These are phyloP conservation scores for Plectrocnemia conspersa DNA, from an alignment of 1,140 invertebrate species.

Conservation along the genomic window DNA sequence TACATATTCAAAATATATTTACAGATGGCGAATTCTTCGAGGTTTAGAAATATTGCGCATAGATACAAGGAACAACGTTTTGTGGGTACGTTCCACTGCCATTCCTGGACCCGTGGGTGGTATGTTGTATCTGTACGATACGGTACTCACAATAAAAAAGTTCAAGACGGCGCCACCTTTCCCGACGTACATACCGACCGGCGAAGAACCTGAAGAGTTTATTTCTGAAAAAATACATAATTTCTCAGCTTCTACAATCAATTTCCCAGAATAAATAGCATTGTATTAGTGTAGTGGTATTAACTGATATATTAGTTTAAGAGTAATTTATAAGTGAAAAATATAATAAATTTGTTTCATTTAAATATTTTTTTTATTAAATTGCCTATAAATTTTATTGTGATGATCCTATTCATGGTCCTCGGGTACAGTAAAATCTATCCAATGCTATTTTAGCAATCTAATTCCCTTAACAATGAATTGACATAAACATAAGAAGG, in stretches of 20 bases:
- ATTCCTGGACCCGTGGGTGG: conserved; percentile 77
- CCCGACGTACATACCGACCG: conserved; percentile 68
- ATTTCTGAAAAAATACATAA: conserved; percentile 66
- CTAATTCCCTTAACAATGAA: no score
- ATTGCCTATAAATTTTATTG: no score
- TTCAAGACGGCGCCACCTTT: conserved; percentile 63
- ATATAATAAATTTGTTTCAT: no score
- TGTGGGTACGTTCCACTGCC: conserved; percentile 78
- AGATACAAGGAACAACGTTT: conserved; percentile 89
- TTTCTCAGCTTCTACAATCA: conserved; percentile 65
- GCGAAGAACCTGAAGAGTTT: conserved; percentile 63
- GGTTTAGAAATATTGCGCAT: conserved; percentile 85
- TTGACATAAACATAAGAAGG: no score
- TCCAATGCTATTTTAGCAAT: no score
- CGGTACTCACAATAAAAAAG: conserved; percentile 60
- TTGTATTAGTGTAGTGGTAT: no score
- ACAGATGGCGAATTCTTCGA: conserved; percentile 59
- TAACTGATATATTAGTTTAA: no score
- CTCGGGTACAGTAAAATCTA: no score
- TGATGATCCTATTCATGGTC: no score
- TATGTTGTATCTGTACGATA: conserved; percentile 81
- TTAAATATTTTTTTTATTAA: no score
- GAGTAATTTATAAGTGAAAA: no score
- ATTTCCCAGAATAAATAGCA: conserved; percentile 59
- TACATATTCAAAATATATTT: conserved; percentile 35